Percentiles rank a stretch among this genome's conserved stretches.
phyloP scores from a whole-genome alignment of 1,140 invertebrate genomes.

The Nasonia vitripennis region DNA sequence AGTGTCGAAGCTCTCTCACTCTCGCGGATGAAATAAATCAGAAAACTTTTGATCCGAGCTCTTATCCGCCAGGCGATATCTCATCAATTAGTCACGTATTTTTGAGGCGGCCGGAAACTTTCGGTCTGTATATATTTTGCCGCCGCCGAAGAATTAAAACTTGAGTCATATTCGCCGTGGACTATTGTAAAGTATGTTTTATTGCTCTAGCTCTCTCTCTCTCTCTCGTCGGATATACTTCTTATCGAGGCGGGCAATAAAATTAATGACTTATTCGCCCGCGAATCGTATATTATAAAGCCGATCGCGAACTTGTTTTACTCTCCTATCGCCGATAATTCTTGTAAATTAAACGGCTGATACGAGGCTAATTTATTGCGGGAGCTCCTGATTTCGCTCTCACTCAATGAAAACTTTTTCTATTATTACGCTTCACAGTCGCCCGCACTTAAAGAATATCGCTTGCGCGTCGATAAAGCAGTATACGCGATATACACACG shows the following conservation, averaged over 20 bases:
- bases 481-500: neutral
- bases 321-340: neutral
- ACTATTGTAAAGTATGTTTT: neutral
- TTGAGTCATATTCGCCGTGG: neutral
- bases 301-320: neutral
- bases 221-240: neutral
- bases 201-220: neutral
- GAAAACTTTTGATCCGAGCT: neutral
- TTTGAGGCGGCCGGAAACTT: neutral
- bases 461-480: too few species aligned
- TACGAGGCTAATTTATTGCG: neutral
- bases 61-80: neutral
- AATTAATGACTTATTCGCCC: neutral
- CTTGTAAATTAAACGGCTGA: neutral
- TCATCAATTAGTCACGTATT: conserved; percentile 1
- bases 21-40: neutral
- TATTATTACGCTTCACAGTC: neutral
- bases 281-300: neutral
- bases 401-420: neutral
- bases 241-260: neutral
- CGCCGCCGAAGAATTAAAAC: neutral
- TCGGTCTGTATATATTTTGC: neutral
- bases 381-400: neutral
- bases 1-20: neutral
- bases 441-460: too few species aligned